These are phyloP conservation scores for Himalopsyche japonica DNA, from an alignment of 2,888 invertebrate species.

Conservation along the genomic window DNA sequence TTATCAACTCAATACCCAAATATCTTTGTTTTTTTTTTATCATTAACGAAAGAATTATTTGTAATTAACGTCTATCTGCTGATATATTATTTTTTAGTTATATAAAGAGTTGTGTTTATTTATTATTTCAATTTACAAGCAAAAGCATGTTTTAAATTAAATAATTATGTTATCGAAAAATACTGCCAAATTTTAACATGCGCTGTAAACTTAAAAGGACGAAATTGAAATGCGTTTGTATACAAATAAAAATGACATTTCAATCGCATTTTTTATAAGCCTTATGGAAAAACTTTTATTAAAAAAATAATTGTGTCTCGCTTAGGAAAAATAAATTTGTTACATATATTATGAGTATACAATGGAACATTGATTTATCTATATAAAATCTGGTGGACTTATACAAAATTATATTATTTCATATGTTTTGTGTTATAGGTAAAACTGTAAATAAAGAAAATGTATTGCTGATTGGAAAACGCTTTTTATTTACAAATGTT, in stretches of 20 bases:
- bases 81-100: no score
- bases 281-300: constrained; percentile 16
- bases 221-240: background rate
- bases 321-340: constrained; percentile 3
- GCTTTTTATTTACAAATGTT: background rate
- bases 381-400: background rate
- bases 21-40: no score
- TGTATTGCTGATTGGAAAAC: constrained; percentile 13
- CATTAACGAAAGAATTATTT: no score
- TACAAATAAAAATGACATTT: constrained; percentile 9
- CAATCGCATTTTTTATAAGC: constrained; percentile 12
- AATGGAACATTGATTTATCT: background rate
- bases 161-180: background rate
- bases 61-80: no score
- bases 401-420: constrained; percentile 17
- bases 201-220: constrained; percentile 16
- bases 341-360: background rate
- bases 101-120: no score
- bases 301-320: background rate
- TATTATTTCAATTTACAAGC: no score
- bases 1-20: no score
- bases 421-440: constrained; percentile 35
- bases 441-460: constrained; percentile 27
- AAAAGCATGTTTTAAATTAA: no score
- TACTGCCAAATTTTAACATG: constrained; percentile 33